Evolutionary conservation across 2,797 vertebrate species (phyloP).

Genomic region (Spea hammondii): DNA sequence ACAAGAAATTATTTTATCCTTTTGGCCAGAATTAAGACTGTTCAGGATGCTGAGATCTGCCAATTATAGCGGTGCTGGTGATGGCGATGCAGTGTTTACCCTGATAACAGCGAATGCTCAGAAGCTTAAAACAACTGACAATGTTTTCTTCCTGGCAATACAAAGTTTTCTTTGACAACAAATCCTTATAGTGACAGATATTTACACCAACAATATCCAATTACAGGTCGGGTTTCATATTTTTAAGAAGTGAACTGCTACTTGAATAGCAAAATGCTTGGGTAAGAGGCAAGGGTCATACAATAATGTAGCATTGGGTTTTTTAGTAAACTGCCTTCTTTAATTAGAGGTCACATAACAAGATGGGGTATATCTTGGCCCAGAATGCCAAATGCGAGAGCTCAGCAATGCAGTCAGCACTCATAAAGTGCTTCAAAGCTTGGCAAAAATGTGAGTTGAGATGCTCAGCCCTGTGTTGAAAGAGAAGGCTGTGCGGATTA

Average conservation of each 20-base stretch:
- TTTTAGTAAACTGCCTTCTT: slow-evolving; percentile 4
- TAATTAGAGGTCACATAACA: slow-evolving; percentile 30
- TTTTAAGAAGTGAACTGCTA: neutral
- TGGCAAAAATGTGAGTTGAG: neutral
- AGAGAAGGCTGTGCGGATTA: slow-evolving; percentile 15
- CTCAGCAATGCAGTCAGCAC: neutral
- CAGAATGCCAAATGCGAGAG: slow-evolving; percentile 13
- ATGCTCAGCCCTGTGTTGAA: neutral
- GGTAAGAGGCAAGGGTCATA: neutral
- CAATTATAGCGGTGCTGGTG: neutral
- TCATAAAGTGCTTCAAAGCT: slow-evolving; percentile 1
- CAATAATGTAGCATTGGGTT: slow-evolving; percentile 19
- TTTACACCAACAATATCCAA: neutral
- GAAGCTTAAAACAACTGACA: neutral
- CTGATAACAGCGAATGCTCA: neutral
- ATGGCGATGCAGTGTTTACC: neutral
- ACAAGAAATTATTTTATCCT: too few relatives aligned
- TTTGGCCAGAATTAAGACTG: neutral
- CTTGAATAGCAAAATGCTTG: slow-evolving; percentile 1
- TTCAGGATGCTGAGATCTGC: neutral
- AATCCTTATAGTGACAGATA: slow-evolving; percentile 4
- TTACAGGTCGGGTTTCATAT: neutral
- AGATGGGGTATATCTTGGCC: slow-evolving; percentile 2
- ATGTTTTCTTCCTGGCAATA: neutral
- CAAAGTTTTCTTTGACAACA: neutral